Evolutionary conservation across 2,113 vertebrate species (phyloP).

Genomic region (Heptranchias perlo): DNA sequence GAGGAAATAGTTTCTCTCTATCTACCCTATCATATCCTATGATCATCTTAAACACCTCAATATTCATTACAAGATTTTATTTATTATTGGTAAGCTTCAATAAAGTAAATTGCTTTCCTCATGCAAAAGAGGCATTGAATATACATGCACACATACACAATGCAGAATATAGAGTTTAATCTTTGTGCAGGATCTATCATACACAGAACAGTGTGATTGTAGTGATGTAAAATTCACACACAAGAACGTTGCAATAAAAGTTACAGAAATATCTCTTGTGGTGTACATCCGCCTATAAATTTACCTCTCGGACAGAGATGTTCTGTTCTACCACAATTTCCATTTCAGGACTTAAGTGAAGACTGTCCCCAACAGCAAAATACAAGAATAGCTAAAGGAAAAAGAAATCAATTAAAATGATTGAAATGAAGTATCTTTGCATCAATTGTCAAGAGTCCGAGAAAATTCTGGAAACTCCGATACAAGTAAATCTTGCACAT

Average conservation of each 20-base stretch:
- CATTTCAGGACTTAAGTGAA: conserved; percentile 64
- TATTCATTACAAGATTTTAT: neutral
- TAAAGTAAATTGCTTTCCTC: neutral
- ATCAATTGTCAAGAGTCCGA: neutral
- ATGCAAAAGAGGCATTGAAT: neutral
- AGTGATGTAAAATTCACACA: neutral
- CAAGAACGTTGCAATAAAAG: neutral
- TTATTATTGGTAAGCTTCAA: neutral
- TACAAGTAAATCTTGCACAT: neutral
- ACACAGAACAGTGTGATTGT: neutral
- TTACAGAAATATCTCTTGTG: neutral
- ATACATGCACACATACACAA: neutral
- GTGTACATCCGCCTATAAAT: neutral
- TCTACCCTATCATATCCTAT: too few relatives aligned
- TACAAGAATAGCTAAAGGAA: conserved; percentile 74
- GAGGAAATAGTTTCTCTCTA: too few relatives aligned
- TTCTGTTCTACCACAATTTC: conserved; percentile 77
- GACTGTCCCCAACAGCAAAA: conserved; percentile 63
- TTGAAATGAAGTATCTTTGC: neutral
- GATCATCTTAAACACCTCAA: too few relatives aligned
- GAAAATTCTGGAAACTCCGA: neutral
- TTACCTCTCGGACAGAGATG: conserved; percentile 71
- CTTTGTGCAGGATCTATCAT: neutral
- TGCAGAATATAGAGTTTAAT: neutral
- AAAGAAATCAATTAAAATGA: neutral